phyloP scores from a whole-genome alignment of 2,113 vertebrate species.

The Cyprinodon variegatus region DNA sequence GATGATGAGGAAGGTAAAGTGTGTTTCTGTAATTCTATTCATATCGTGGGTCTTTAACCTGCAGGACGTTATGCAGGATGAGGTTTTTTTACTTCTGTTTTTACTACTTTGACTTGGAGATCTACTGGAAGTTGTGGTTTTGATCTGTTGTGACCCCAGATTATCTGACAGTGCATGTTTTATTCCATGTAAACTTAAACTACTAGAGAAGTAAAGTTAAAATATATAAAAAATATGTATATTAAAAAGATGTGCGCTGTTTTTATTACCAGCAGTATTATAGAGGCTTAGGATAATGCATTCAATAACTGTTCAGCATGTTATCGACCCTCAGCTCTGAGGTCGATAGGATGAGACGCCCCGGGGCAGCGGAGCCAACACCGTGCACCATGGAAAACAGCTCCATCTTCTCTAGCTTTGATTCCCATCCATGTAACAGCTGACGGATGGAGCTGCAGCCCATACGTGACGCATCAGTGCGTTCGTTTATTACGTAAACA shows the following conservation, averaged over 20 bases:
- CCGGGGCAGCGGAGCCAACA: conserved; percentile 9
- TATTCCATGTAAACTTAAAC: not conserved
- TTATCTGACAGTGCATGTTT: not conserved
- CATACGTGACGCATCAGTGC: not conserved
- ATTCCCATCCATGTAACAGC: not conserved
- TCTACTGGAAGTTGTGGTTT: not conserved
- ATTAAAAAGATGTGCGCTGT: not conserved
- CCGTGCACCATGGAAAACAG: conserved; percentile 54
- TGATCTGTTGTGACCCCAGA: not conserved
- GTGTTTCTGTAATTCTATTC: not conserved
- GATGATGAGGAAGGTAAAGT: conserved; percentile 86
- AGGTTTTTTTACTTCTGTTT: not conserved
- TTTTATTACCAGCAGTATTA: conserved; percentile 4
- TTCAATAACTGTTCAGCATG: conserved; percentile 18
- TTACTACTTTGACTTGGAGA: not conserved
- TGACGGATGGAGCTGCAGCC: conserved; percentile 4
- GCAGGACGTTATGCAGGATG: not conserved
- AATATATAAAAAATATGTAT: not conserved
- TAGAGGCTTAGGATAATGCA: conserved; percentile 11
- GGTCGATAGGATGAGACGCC: conserved; percentile 29
- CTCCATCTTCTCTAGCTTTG: conserved; percentile 5
- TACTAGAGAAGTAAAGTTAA: not conserved
- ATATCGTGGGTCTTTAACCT: not conserved
- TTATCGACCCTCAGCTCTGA: conserved; percentile 38
- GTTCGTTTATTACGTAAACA: conserved; percentile 33